phyloP scores from a whole-genome alignment of 2,888 invertebrate species.

The Kryphioiulus occultus region DNA sequence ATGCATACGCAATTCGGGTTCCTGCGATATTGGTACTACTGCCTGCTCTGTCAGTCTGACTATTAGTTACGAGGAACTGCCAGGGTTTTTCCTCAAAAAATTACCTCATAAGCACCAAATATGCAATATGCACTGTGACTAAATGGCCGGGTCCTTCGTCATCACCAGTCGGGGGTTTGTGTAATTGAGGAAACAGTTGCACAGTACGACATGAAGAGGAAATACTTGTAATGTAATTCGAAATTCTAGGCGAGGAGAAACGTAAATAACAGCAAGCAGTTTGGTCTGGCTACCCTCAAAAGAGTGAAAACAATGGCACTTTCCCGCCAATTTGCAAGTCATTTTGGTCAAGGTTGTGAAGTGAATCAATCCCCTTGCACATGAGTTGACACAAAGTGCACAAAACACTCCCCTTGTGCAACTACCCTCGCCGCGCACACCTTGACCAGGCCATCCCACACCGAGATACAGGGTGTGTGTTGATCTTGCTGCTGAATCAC shows the following conservation, averaged over 20 bases:
- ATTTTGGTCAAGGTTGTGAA: not conserved
- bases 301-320: not conserved
- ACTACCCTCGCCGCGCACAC: not conserved
- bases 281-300: not conserved
- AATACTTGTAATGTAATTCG: too few species aligned
- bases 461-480: not conserved
- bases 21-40: too few species aligned
- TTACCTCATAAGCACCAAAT: not conserved
- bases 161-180: not conserved
- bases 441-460: not conserved
- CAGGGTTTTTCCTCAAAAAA: not conserved
- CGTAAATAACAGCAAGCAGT: not conserved
- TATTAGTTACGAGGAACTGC: not conserved
- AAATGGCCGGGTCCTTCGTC: not conserved
- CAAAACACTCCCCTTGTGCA: not conserved
- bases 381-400: not conserved
- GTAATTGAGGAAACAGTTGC: not conserved
- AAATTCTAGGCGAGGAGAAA: not conserved
- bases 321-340: not conserved
- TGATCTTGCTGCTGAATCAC: too few species aligned
- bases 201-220: not conserved
- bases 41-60: too few species aligned
- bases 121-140: not conserved
- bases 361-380: not conserved
- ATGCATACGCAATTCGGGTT: not conserved